phyloP scores from a whole-genome alignment of 2,113 vertebrate genomes.

The Caranx ignobilis region DNA sequence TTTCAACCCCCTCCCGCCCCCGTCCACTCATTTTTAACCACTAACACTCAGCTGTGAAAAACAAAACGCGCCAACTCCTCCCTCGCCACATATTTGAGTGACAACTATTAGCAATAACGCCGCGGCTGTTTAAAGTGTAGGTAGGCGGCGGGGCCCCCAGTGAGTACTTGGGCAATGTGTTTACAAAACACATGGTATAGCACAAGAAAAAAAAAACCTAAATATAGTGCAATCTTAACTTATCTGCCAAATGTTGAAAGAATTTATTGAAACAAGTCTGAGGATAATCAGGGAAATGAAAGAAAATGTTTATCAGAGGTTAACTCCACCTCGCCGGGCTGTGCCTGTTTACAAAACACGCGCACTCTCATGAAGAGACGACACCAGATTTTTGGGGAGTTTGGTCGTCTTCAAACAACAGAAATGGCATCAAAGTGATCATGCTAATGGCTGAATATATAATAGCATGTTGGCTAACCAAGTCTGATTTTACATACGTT shows the following conservation, averaged over 20 bases:
- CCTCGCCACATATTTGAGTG: constrained; percentile 2
- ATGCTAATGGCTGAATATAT: neutral
- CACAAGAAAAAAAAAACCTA: constrained; percentile 64
- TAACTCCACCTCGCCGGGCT: neutral
- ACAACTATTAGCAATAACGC: constrained; percentile 46
- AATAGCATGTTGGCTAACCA: constrained; percentile 4
- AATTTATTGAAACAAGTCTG: constrained; percentile 45
- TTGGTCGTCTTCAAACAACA: constrained; percentile 2
- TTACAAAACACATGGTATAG: constrained; percentile 70
- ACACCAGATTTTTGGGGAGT: constrained; percentile 33
- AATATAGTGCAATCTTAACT: constrained; percentile 66
- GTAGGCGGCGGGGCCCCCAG: constrained; percentile 27
- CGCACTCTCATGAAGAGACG: neutral
- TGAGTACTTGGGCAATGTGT: constrained; percentile 42
- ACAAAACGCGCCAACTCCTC: constrained; percentile 29
- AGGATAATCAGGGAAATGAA: constrained; percentile 53
- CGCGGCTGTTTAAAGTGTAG: constrained; percentile 30
- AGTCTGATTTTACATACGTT: neutral
- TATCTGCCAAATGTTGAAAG: constrained; percentile 72
- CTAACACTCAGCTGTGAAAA: constrained; percentile 52
- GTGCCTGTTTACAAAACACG: constrained; percentile 31
- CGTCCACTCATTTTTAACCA: constrained; percentile 37
- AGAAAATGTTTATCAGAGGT: constrained; percentile 13
- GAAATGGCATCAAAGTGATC: neutral
- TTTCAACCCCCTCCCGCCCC: constrained; percentile 31